Percentiles rank a stretch among this genome's conserved stretches.
phyloP scores from a whole-genome alignment of 2,113 vertebrate genomes.

The Dipodomys ordii region DNA sequence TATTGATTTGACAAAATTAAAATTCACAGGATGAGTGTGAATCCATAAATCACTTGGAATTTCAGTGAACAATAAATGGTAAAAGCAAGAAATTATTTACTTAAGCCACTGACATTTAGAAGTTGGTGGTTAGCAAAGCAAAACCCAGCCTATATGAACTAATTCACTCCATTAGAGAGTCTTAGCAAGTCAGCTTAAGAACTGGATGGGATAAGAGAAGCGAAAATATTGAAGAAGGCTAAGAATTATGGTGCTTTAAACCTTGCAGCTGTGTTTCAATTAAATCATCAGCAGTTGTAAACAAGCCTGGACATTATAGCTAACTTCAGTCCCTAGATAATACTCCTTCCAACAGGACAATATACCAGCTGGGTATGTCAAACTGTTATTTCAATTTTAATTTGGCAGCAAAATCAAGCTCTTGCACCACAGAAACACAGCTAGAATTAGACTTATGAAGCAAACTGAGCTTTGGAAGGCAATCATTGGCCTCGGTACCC shows the following conservation, averaged over 20 bases:
- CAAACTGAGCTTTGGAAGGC: neutral
- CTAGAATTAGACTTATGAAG: constrained; percentile 27
- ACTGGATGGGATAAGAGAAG: constrained; percentile 33
- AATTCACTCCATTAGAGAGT: constrained; percentile 47
- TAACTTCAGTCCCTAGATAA: neutral
- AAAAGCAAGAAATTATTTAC: neutral
- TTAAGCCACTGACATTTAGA: neutral
- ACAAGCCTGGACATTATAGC: neutral
- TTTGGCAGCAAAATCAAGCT: constrained; percentile 39
- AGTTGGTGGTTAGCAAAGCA: neutral
- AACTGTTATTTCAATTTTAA: constrained; percentile 58
- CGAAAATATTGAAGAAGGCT: constrained; percentile 30
- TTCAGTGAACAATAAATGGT: neutral
- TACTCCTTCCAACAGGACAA: constrained; percentile 12
- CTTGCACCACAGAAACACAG: constrained; percentile 24
- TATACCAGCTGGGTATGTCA: constrained; percentile 39
- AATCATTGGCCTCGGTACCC: neutral
- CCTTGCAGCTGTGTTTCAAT: constrained; percentile 65
- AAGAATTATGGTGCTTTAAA: constrained; percentile 51
- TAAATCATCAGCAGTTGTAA: constrained; percentile 53
- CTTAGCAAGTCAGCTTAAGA: constrained; percentile 17
- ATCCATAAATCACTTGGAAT: constrained; percentile 21
- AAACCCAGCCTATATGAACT: constrained; percentile 12
- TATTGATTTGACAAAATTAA: neutral
- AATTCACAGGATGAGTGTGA: neutral